Evolutionary conservation across 2,113 vertebrate genomes (phyloP).

Genomic region (Motacilla alba): DNA sequence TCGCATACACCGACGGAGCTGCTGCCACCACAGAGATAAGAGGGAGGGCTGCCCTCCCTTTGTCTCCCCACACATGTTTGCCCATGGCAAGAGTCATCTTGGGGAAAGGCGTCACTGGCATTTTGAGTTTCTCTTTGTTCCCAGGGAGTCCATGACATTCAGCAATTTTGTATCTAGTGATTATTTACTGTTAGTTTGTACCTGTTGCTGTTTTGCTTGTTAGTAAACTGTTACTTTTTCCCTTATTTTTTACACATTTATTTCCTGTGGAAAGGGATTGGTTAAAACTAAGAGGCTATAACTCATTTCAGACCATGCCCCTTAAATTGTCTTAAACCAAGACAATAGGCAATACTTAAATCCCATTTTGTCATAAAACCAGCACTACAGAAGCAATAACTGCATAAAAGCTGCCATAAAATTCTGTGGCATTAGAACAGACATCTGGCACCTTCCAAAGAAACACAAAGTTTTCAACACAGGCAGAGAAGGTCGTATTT

Average conservation of each 20-base stretch:
- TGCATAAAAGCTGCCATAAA: neutral
- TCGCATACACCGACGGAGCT: accelerated
- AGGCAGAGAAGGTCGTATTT: neutral
- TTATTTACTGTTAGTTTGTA: neutral
- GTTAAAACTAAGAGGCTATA: neutral
- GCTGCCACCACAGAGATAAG: neutral
- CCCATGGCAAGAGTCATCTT: neutral
- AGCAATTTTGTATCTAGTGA: neutral
- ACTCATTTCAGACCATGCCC: neutral
- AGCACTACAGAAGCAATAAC: neutral
- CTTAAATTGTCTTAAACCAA: neutral
- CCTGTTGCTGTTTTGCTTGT: neutral
- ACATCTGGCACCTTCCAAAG: neutral
- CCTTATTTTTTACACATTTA: neutral
- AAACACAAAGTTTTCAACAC: neutral
- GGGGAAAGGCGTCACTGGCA: neutral
- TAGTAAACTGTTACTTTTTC: neutral
- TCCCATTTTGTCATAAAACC: neutral
- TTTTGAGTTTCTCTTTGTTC: neutral
- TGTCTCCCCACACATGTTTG: accelerated
- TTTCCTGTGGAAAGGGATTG: neutral
- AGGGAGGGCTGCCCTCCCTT: neutral
- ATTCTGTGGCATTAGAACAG: neutral
- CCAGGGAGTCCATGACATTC: neutral
- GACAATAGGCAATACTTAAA: neutral